Evolutionary conservation across 2,113 vertebrate species (phyloP).

Genomic region (Columba janthina): DNA sequence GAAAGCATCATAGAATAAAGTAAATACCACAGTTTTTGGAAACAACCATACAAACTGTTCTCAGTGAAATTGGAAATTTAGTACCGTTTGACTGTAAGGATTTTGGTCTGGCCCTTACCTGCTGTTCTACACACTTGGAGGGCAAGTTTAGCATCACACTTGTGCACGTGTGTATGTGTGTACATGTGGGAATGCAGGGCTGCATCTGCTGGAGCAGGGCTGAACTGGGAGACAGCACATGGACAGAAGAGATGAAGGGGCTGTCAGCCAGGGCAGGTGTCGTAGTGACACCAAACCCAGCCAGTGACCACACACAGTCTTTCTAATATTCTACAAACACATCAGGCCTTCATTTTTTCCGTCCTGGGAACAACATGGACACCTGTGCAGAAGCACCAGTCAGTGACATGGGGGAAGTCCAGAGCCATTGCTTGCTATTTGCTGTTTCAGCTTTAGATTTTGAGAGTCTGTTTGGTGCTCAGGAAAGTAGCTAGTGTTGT

Average conservation of each 20-base stretch:
- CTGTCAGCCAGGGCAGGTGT: not conserved
- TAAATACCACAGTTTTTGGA: not conserved
- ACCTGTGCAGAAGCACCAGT: not conserved
- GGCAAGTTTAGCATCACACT: accelerated
- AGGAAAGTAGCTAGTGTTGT: not conserved
- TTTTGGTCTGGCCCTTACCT: not conserved
- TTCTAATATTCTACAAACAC: not conserved
- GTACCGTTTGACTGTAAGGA: not conserved
- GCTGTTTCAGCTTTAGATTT: not conserved
- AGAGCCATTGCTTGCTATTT: not conserved
- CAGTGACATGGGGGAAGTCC: no score
- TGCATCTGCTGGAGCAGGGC: not conserved
- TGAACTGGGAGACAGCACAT: not conserved
- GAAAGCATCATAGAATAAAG: not conserved
- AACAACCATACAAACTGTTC: not conserved
- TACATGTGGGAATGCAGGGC: accelerated
- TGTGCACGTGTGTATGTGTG: accelerated
- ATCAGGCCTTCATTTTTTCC: not conserved
- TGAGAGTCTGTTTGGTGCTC: not conserved
- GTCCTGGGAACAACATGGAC: not conserved
- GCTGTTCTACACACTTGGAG: not conserved
- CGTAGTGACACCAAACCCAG: not conserved
- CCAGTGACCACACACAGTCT: not conserved
- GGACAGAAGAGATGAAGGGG: not conserved
- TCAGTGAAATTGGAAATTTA: not conserved